phyloP scores from a whole-genome alignment of 2,113 vertebrate genomes.

The Macquaria australasica region DNA sequence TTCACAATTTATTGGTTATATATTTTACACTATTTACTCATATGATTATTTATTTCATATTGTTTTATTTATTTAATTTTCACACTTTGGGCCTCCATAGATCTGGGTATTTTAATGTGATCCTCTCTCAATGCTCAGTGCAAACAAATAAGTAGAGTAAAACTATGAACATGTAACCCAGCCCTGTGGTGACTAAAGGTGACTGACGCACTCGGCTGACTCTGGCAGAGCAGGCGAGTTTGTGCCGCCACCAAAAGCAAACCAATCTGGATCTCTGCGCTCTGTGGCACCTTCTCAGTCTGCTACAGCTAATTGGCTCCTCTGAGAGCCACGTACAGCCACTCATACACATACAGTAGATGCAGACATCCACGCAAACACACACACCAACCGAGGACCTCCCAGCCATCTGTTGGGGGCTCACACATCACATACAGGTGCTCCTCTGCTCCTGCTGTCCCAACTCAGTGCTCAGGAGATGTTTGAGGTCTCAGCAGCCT shows the following conservation, averaged over 20 bases:
- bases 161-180: conserved; percentile 1
- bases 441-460: conserved; percentile 64
- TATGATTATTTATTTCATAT: background rate
- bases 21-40: background rate
- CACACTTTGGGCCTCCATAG: background rate
- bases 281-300: conserved; percentile 54
- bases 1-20: background rate
- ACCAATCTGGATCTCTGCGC: conserved; percentile 51
- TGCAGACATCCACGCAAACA: conserved; percentile 16
- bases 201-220: conserved; percentile 23
- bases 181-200: conserved; percentile 29
- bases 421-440: conserved; percentile 53
- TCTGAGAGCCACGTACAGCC: conserved; percentile 62
- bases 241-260: conserved; percentile 34
- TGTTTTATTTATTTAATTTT: background rate
- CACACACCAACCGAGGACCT: conserved; percentile 48
- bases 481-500: conserved; percentile 32
- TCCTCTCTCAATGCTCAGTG: background rate
- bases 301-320: conserved; percentile 76
- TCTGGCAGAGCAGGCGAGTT: conserved; percentile 32
- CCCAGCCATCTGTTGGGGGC: conserved; percentile 63
- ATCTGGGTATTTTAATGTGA: background rate
- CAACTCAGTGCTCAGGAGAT: conserved; percentile 84
- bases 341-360: conserved; percentile 16
- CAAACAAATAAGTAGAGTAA: background rate